phyloP scores from a whole-genome alignment of 2,797 vertebrate species.

The Sciurus carolinensis region DNA sequence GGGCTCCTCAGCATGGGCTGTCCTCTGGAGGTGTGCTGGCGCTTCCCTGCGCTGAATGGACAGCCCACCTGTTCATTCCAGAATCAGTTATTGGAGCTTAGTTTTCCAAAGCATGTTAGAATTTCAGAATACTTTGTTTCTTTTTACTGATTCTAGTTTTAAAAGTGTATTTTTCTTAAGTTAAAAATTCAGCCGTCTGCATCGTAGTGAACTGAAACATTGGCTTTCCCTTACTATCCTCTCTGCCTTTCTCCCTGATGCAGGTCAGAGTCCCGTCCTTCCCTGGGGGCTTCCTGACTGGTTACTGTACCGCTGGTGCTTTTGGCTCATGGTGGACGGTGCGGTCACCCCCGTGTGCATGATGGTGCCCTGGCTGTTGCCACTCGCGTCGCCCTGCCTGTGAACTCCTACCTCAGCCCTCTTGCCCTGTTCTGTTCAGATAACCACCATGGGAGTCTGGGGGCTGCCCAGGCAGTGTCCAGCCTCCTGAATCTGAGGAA shows the following conservation, averaged over 20 bases:
- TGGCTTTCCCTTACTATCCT: too few relatives aligned
- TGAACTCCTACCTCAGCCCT: neutral
- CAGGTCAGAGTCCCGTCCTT: neutral
- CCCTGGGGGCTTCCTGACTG: slow-evolving; percentile 12
- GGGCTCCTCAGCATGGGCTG: neutral
- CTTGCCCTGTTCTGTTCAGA: slow-evolving; percentile 43
- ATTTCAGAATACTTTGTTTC: neutral
- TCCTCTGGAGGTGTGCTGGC: slow-evolving; percentile 13
- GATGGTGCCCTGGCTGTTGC: neutral
- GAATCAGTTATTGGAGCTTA: slow-evolving; percentile 46
- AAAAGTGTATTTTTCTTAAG: neutral
- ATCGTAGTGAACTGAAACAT: too few relatives aligned
- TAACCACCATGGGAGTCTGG: slow-evolving; percentile 39
- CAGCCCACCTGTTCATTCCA: neutral
- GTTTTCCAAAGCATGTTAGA: slow-evolving; percentile 40
- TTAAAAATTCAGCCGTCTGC: too few relatives aligned
- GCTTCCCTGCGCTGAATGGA: neutral
- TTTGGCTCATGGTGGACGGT: neutral
- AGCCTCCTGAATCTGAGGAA: slow-evolving; percentile 19
- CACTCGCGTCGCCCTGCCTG: too few relatives aligned
- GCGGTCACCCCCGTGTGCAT: neutral
- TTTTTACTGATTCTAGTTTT: neutral
- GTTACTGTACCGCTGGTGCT: neutral
- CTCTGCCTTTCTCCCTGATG: slow-evolving; percentile 42
- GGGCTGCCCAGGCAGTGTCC: slow-evolving; percentile 36